Evolutionary conservation across 2,888 invertebrate genomes (phyloP).

Genomic region (Lepidocyrtinus sp.): DNA sequence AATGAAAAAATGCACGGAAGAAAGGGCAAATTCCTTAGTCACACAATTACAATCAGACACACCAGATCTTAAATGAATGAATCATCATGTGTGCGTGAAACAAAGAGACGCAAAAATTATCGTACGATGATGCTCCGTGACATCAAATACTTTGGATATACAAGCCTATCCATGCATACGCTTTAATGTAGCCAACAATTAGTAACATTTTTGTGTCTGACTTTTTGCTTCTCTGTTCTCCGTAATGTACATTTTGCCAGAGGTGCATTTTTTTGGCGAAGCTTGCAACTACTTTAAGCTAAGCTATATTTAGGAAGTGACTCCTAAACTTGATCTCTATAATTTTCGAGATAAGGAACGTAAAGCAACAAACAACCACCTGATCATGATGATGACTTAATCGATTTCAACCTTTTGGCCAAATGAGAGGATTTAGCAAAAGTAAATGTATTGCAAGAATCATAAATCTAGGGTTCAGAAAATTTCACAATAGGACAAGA

Average conservation of each 20-base stretch:
- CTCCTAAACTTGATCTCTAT: neutral
- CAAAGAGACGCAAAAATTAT: neutral
- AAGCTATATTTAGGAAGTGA: neutral
- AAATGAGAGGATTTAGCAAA: constrained; percentile 15
- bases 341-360: neutral
- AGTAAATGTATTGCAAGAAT: too few relatives aligned
- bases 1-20: neutral
- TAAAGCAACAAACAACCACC: constrained; percentile 34
- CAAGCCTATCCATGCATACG: too few relatives aligned
- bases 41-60: neutral
- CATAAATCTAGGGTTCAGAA: too few relatives aligned
- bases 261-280: too few relatives aligned
- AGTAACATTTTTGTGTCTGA: too few relatives aligned
- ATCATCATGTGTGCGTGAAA: neutral
- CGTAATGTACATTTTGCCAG: too few relatives aligned
- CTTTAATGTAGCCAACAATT: too few relatives aligned
- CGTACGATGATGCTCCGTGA: too few relatives aligned
- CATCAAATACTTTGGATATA: neutral
- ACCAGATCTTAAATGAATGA: neutral
- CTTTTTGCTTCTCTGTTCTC: too few relatives aligned
- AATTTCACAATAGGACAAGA: constrained; percentile 39
- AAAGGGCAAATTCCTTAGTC: neutral
- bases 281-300: too few relatives aligned
- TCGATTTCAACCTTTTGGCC: constrained; percentile 35
- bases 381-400: constrained; percentile 28